These are phyloP conservation scores for Panorpa germanica DNA, from an alignment of 2,888 invertebrate species.

Conservation along the genomic window DNA sequence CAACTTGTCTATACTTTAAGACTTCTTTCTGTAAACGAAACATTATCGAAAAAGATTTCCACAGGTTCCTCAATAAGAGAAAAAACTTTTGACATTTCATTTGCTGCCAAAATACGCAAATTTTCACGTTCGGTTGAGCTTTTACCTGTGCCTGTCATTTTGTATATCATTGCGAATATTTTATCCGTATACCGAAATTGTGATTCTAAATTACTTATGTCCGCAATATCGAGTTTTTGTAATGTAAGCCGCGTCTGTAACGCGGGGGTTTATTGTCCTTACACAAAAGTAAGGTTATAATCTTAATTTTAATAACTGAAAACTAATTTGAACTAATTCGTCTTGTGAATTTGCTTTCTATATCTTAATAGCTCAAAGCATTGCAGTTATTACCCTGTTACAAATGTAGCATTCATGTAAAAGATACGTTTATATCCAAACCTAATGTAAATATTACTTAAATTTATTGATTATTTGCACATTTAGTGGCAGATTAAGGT, in stretches of 20 bases:
- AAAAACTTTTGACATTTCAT: conserved; percentile 6
- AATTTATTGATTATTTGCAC: too few species aligned
- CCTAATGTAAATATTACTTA: too few species aligned
- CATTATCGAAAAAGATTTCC: conserved; percentile 6
- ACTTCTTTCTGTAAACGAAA: conserved; percentile 3
- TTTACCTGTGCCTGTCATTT: background rate
- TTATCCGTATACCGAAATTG: background rate
- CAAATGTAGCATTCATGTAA: too few species aligned
- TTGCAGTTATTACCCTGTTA: too few species aligned
- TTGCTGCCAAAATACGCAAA: background rate
- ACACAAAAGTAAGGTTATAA: too few species aligned
- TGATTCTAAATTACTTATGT: conserved; percentile 4
- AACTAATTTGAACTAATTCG: too few species aligned
- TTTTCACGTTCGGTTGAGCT: background rate
- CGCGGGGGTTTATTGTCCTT: conserved; percentile 5
- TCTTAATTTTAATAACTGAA: too few species aligned
- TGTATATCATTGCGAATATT: background rate
- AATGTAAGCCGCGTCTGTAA: conserved; percentile 4
- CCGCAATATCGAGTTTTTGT: conserved; percentile 6
- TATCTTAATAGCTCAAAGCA: too few species aligned
- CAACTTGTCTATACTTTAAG: conserved; percentile 6
- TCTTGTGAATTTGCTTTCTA: too few species aligned
- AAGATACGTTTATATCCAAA: too few species aligned
- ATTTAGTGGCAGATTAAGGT: too few species aligned
- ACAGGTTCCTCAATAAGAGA: conserved; percentile 3